Evolutionary conservation across 2,888 invertebrate genomes (phyloP), one percentile per base, ranked within the genome.

Genomic region (Mactromeris polynyma): DNA sequence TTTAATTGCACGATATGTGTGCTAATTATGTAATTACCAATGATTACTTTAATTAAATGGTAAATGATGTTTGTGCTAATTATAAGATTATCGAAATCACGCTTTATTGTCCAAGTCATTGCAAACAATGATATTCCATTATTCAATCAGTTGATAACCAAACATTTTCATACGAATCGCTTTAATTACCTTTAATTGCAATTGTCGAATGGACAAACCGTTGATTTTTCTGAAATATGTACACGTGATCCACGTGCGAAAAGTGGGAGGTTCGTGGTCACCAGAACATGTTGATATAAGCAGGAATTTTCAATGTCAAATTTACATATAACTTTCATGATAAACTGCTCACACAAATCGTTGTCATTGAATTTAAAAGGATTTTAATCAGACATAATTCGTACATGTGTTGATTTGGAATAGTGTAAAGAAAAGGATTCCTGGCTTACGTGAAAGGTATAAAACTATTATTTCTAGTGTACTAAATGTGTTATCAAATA

Each of bases 201-300:
- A 64, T 64, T 58, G 58, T 26, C n/a, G 26, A n/a, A 26, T n/a
- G 11, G 26, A 33, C 33, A 73, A 73, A 73, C 73, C 33, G 73
- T 26, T 73, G 17, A 73, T 58, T 73, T 33, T 73, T 58, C 21
- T 58, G 2, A 58, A 58, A 58, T 58, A n/a, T 3, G 0, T 40
- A 42, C 82, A 82, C 82, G 82, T 82, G 82, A 38, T 14, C 17
- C 31, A 26, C 82, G 82, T 82, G 82, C 33, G 82, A 82, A 82
- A 64, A 69, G 82, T 82, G 36, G 81, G 81, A 33, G 81, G 81
- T 21, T 21, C 54, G 33, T 31, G 19, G 33, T 33, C 14, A 1
- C 2, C 3, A 3, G 0, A 7, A 36, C 38, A 64, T 69, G 31
- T 31, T 9, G 38, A 82, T 82, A 79, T 42, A 79, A 14, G n/a